These are phyloP conservation scores for Diceros bicornis DNA, from an alignment of 2,797 vertebrate species.

Conservation along the genomic window DNA sequence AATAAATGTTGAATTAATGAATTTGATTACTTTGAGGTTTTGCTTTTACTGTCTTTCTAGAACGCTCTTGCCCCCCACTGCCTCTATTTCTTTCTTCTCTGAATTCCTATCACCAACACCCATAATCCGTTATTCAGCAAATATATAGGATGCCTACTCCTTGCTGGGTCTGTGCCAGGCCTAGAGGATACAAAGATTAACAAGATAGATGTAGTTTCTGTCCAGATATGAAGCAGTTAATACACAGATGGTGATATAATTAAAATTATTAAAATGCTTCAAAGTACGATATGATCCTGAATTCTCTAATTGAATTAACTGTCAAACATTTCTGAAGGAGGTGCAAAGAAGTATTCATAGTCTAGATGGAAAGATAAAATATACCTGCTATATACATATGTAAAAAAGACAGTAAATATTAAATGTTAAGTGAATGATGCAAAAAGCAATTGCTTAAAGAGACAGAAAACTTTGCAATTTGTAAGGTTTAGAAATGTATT, in stretches of 20 bases:
- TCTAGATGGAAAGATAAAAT: neutral
- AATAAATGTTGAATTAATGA: slow-evolving; percentile 31
- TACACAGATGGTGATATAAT: neutral
- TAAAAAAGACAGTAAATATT: neutral
- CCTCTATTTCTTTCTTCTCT: slow-evolving; percentile 42
- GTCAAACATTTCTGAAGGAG: slow-evolving; percentile 18
- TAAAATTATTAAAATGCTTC: neutral
- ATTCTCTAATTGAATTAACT: slow-evolving; percentile 1
- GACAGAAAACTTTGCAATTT: neutral
- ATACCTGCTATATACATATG: neutral
- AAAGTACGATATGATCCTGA: neutral
- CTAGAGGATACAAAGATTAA: neutral
- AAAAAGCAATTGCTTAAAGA: slow-evolving; percentile 28
- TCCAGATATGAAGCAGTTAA: neutral
- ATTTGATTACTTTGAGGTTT: slow-evolving; percentile 35
- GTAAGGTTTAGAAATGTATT: neutral
- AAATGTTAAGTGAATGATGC: neutral
- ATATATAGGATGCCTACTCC: neutral
- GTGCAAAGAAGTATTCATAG: slow-evolving; percentile 19
- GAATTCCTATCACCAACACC: slow-evolving; percentile 22
- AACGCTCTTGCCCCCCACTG: neutral
- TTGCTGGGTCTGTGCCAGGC: neutral
- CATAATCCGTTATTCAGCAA: neutral
- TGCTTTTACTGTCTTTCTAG: slow-evolving; percentile 27
- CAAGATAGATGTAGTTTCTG: neutral